Evolutionary conservation across 2,888 invertebrate genomes (phyloP).

Genomic region (Eilema depressum): DNA sequence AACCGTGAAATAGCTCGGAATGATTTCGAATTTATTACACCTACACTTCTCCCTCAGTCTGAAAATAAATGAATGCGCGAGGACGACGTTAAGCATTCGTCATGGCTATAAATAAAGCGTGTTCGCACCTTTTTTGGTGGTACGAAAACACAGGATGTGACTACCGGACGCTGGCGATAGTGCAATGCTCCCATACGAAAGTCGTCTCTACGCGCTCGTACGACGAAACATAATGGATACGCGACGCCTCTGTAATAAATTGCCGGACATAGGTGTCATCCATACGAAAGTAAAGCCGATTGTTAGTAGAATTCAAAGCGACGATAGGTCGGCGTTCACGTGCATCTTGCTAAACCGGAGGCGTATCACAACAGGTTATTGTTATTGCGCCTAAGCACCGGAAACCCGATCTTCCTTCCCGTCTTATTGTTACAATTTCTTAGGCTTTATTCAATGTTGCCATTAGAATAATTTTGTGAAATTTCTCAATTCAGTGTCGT

Average conservation of each 20-base stretch:
- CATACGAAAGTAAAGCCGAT: conserved; percentile 74
- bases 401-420: conserved; percentile 60
- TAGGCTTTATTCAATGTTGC: conserved; percentile 37
- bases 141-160: conserved; percentile 83
- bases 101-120: conserved; percentile 81
- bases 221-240: conserved; percentile 54
- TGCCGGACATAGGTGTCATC: conserved; percentile 77
- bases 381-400: conserved; percentile 51
- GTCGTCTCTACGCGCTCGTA: conserved; percentile 63
- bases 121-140: conserved; percentile 86
- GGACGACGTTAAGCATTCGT: conserved; percentile 74
- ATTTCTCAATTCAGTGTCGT: conserved; percentile 61
- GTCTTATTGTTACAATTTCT: conserved; percentile 53
- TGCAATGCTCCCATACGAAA: conserved; percentile 76
- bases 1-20: conserved; percentile 56
- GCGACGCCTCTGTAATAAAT: conserved; percentile 63
- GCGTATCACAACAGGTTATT: conserved; percentile 61
- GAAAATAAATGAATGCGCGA: conserved; percentile 76
- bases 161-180: conserved; percentile 81
- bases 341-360: conserved; percentile 55
- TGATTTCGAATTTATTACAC: conserved; percentile 64
- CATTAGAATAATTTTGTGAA: conserved; percentile 54
- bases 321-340: conserved; percentile 60
- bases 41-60: conserved; percentile 71
- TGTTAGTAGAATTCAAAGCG: conserved; percentile 61